phyloP scores from a whole-genome alignment of 2,888 invertebrate genomes.

The Syritta pipiens region DNA sequence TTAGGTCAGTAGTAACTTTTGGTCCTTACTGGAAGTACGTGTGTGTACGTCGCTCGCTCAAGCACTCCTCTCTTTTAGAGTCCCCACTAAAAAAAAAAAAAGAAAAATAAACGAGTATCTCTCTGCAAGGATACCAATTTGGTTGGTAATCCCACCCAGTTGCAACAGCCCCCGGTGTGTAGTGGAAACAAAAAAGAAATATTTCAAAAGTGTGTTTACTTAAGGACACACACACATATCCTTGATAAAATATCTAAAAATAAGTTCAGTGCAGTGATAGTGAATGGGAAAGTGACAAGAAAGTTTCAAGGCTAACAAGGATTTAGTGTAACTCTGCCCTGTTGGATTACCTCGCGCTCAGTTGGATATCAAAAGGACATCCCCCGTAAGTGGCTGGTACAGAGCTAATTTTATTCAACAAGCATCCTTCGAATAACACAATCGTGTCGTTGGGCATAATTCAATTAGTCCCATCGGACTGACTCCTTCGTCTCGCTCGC shows the following conservation, averaged over 20 bases:
- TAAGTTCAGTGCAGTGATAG: slow-evolving; percentile 36
- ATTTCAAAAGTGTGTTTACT: slow-evolving; percentile 11
- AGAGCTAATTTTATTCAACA: slow-evolving; percentile 54
- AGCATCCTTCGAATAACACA: slow-evolving; percentile 30
- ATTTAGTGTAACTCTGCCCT: slow-evolving; percentile 58
- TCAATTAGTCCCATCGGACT: slow-evolving; percentile 49
- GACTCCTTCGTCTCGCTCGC: neutral
- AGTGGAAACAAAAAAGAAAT: neutral
- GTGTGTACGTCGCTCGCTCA: slow-evolving; percentile 49
- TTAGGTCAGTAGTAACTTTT: slow-evolving; percentile 70
- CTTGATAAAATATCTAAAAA: slow-evolving; percentile 13
- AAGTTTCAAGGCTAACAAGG: slow-evolving; percentile 54
- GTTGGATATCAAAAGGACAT: slow-evolving; percentile 60
- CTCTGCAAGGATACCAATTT: slow-evolving; percentile 32
- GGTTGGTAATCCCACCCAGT: neutral
- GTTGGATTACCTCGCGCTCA: slow-evolving; percentile 52
- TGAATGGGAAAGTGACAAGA: slow-evolving; percentile 40
- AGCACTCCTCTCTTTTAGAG: slow-evolving; percentile 26
- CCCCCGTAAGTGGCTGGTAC: slow-evolving; percentile 52
- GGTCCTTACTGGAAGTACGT: slow-evolving; percentile 69
- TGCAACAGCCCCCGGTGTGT: slow-evolving; percentile 8
- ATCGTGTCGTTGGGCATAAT: slow-evolving; percentile 28
- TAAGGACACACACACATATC: slow-evolving; percentile 12
- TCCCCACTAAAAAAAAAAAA: neutral
- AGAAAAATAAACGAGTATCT: slow-evolving; percentile 10